Base-by-base conservation (phyloP, 2,797 vertebrate genomes). In the Brachyrhaphis roseni region DNA sequence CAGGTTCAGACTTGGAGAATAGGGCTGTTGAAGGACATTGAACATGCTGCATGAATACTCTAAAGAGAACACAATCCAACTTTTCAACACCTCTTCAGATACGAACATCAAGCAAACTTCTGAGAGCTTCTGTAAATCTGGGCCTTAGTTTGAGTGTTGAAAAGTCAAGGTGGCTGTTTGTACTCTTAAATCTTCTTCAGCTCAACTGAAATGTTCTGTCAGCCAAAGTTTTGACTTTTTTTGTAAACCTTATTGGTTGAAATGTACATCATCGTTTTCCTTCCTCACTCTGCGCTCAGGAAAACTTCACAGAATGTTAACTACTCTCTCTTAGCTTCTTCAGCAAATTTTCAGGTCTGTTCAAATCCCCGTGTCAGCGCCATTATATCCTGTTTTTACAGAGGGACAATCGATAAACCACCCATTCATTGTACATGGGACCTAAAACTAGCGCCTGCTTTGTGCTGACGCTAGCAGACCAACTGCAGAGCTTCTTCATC, bases 321-420 rank as follows among this genome's bases (percentile, higher is more conserved):
- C 51, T 13, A 46, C 28, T 70, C 62, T 66, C 39, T 5, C 39
- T 18, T 51, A 39, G 62, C 78, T 36, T 39, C 49, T 75, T 45
- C 64, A 57, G 51, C 28, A 70, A 26, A 46, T 46, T 71, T 31
- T 71, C 10, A 8, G 13, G 55, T 70, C 41, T 12, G 62, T 55
- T 74, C 47, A 70, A 68, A 45, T 75, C 39, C n/a, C 34, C 28
- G 31, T 75, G 72, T 68, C 78, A 75, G 53, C 39, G n/a, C 46
- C 72, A 70, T 31, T 66, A 18, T 68, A 45, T 79, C 39, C 62
- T 53, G 72, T 66, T 79, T 68, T 79, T 45, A 68, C 62, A 70
- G 72, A 26, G 28, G 36, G 59, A 74, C 78, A 68, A 45, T 79
- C 72, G 20, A 75, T 53, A 68, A 23, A 12, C 28, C 34, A 20